Evolutionary conservation across 2,113 vertebrate genomes (phyloP), one percentile per base, ranked within the genome.

Genomic region (Felis chaus): DNA sequence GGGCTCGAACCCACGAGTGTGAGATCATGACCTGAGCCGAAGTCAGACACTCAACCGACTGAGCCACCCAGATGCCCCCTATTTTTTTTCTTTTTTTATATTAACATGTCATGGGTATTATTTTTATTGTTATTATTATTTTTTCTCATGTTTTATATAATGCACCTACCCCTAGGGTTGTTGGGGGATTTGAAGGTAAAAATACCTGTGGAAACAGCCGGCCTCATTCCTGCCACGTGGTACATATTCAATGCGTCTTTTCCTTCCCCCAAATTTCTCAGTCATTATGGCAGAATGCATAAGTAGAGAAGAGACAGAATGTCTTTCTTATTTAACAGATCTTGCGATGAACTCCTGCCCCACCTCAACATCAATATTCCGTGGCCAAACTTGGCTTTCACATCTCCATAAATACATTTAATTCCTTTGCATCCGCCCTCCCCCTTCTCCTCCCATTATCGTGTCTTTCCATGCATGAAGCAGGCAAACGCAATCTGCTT

Each of bases 401-500:
- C 61, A 48, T 84, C 71, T 71, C 4, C 39, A 31, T n/a, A 45
- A 50, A 50, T 25, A 10, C 14, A 23, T 45, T 25, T 7, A 55
- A 41, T 8, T 65, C 63, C 16, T 65, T 79, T 36, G 6, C 18
- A 10, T 25, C 23, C 65, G 14, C 19, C 61, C 68, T 29, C 21
- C 4, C 25, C 15, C 55, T 33, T 86, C 27, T 41, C 45, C 48
- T 85, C 36, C 23, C 39, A 61, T 83, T 82, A 21, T 23, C 14
- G 36, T 81, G 27, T 33, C 69, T 87, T 76, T 83, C n/a, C 84
- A 69, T 48, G 79, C 85, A 65, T 71, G 48, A 92, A 89, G 50
- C 10, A 16, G 18, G 19, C 45, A 89, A 93, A 83, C 3, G 11
- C 23, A 85, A 74, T 33, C 48, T 53, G 61, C 48, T 48, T 90